Conservation (phyloP, 2,113 vertebrate species). For the Zonotrichia leucophrys region DNA sequence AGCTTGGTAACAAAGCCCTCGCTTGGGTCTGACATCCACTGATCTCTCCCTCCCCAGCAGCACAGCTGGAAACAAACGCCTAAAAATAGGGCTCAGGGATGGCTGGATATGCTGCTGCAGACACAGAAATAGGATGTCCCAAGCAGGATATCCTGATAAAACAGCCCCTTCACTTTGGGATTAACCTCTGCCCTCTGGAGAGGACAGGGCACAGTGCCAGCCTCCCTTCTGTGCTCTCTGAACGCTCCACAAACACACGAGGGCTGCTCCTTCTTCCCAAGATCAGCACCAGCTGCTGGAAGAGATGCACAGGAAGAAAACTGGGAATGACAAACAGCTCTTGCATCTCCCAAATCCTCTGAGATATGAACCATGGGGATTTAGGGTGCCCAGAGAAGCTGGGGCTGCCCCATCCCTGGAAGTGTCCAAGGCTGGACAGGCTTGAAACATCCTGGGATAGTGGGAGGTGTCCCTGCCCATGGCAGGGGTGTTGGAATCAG, state of each 20-base stretch:
- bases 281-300: background rate
- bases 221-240: background rate
- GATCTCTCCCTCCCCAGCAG: background rate
- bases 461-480: background rate
- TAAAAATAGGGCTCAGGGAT: background rate
- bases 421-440: background rate
- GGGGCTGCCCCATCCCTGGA: background rate
- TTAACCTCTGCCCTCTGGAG: background rate
- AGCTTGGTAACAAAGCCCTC: fast-evolving
- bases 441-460: background rate
- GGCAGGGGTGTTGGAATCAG: background rate
- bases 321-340: background rate
- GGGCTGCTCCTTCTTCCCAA: background rate
- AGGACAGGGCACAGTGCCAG: background rate
- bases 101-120: background rate
- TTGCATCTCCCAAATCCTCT: background rate
- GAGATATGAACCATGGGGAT: fast-evolving
- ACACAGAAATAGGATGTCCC: slow-evolving; percentile 22
- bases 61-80: background rate
- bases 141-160: slow-evolving; percentile 41
- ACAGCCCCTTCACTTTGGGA: background rate
- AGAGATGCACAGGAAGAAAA: background rate
- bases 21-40: fast-evolving
- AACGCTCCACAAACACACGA: fast-evolving
- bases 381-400: background rate